Percentiles rank a stretch among this genome's conserved stretches.
Evolutionary conservation across 1,140 invertebrate species (phyloP).

Genomic region (Manduca sexta): DNA sequence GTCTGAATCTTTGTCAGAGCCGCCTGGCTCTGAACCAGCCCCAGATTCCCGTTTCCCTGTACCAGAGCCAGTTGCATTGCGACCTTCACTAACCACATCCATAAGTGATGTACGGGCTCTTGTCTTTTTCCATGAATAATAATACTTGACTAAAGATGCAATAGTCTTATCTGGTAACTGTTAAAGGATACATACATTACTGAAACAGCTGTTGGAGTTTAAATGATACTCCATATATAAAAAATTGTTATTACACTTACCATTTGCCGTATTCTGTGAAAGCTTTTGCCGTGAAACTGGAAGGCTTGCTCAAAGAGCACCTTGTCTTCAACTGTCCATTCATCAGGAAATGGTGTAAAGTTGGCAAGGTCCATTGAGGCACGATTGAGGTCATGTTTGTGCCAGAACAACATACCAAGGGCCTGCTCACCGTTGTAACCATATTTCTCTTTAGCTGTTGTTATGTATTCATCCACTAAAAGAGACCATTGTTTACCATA

Average conservation of each 20-base stretch:
- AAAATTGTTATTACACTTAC: conserved; percentile 71
- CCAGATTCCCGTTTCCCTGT: conserved; percentile 75
- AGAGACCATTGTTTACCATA: conserved; percentile 13
- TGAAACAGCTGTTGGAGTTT: not conserved
- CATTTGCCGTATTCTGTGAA: conserved; percentile 98
- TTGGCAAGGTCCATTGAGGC: conserved; percentile 95
- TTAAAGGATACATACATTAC: conserved; percentile 15
- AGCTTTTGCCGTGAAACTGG: conserved; percentile 98
- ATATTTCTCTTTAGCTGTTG: conserved; percentile 97
- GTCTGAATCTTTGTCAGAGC: conserved; percentile 90
- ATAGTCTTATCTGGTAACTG: conserved; percentile 95
- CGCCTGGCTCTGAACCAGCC: conserved; percentile 85
- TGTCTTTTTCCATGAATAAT: conserved; percentile 99
- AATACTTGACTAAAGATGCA: conserved; percentile 96
- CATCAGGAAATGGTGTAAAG: conserved; percentile 97
- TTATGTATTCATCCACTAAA: conserved; percentile 94
- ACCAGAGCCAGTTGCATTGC: conserved; percentile 75
- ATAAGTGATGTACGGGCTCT: conserved; percentile 92
- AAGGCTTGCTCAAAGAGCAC: conserved; percentile 98
- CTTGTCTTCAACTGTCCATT: conserved; percentile 99
- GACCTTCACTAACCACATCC: conserved; percentile 77
- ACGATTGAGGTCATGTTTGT: conserved; percentile 95
- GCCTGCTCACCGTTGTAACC: conserved; percentile 98
- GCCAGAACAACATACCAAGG: conserved; percentile 98
- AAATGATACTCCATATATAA: not conserved